These are phyloP conservation scores for Eristalinus aeneus DNA, from an alignment of 2,888 invertebrate genomes.

Conservation along the genomic window DNA sequence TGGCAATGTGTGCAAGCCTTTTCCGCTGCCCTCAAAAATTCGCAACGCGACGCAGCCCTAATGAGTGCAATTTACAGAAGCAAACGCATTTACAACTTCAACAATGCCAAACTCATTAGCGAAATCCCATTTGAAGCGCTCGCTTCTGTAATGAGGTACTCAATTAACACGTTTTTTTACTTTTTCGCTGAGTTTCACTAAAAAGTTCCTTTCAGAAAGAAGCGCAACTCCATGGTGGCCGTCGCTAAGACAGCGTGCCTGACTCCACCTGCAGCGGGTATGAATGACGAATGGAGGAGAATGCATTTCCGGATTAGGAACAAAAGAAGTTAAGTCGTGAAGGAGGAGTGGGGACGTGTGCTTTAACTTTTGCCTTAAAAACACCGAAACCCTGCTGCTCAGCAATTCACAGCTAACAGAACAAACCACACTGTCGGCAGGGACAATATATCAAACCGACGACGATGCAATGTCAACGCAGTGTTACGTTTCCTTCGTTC, in stretches of 20 bases:
- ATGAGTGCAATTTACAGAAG: conserved; percentile 62
- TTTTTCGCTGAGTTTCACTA: background rate
- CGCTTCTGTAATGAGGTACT: conserved; percentile 66
- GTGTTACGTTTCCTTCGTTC: conserved; percentile 60
- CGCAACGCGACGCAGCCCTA: conserved; percentile 15
- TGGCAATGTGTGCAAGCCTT: background rate
- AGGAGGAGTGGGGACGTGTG: conserved; percentile 22
- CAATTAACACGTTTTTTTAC: conserved; percentile 53
- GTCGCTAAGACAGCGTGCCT: background rate
- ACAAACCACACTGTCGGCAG: conserved; percentile 36
- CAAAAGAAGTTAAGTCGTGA: conserved; percentile 15
- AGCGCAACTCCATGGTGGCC: background rate
- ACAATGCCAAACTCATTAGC: conserved; percentile 71
- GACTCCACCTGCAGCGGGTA: background rate
- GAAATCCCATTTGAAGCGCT: conserved; percentile 60
- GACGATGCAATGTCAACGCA: conserved; percentile 66
- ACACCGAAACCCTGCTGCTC: conserved; percentile 17
- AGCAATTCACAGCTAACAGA: conserved; percentile 30
- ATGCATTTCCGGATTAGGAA: conserved; percentile 10
- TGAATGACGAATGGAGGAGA: conserved; percentile 2
- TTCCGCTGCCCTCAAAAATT: background rate
- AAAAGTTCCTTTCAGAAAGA: conserved; percentile 26
- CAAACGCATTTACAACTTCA: conserved; percentile 61
- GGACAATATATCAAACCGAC: conserved; percentile 64
- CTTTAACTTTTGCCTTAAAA: conserved; percentile 46